Base-by-base conservation (phyloP, 2,888 invertebrate genomes). In the Oligia latruncula region DNA sequence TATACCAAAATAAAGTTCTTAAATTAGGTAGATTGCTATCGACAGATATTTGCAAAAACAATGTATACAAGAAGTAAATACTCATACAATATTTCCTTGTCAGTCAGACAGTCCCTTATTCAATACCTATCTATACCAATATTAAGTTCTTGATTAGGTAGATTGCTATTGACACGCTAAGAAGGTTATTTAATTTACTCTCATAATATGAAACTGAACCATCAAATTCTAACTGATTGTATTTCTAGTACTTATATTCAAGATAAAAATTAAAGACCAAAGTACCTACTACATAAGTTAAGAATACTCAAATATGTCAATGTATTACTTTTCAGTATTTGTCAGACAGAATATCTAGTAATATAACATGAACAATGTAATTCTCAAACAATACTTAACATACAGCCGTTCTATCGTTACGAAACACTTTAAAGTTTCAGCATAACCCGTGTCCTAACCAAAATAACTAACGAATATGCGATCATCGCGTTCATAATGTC, bases 1-100 rank as follows among this genome's bases (percentile, higher is more conserved):
- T 29, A 29, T 29, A 29, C 29, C 29, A 29, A 29, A 29, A 29
- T 29, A 29, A 29, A 29, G 29, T 29, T 29, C 29, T 29, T 29
- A 29, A 29, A 29, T 29, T 29, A 29, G 29, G 29, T 29, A 29
- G 29, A 29, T 29, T 29, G 29, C 29, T 29, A 29, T 29, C 29
- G 29, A 29, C 29, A 52, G 5, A 40, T 35, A 46, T n/a, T 11
- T 20, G 17, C 17, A 62, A 40, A 17, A 58, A 43, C 20, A 17
- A 23, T n/a, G n/a, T 20, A 3, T 58, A 15, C 15, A 29, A 29
- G 29, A n/a, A 66, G 46, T 40, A n/a, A 40, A 11, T 46, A 46
- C 8, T 49, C 17, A 4, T 58, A 1, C 17, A 46, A 55, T 65
- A 67, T 67, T 67, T 78, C 60, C 20, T 84, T 67, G n/a, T 78